phyloP scores from a whole-genome alignment of 1,140 invertebrate genomes.

The Apis laboriosa region DNA sequence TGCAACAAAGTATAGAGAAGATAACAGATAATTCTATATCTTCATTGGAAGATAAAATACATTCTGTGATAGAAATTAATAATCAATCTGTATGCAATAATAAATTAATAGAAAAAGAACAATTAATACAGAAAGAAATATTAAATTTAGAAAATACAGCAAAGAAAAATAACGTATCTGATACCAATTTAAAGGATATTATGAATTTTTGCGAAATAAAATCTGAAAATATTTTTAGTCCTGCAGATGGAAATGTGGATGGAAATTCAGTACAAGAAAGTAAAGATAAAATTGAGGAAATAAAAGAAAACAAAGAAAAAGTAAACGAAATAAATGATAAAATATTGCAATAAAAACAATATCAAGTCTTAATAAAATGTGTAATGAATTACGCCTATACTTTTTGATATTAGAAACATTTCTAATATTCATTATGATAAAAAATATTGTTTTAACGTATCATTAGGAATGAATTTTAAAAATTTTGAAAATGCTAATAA shows the following conservation, averaged over 20 bases:
- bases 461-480: constrained; percentile 9
- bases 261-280: constrained; percentile 4
- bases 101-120: constrained; percentile 4
- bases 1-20: constrained; percentile 23
- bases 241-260: constrained; percentile 7
- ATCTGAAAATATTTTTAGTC: constrained; percentile 21
- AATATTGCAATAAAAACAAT: constrained; percentile 16
- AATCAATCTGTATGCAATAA: constrained; percentile 30
- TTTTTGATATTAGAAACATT: constrained; percentile 26
- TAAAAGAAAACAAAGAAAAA: constrained; percentile 1
- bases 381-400: constrained; percentile 7
- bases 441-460: constrained; percentile 11
- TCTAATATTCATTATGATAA: constrained; percentile 4
- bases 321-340: background rate
- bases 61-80: constrained; percentile 38
- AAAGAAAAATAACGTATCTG: background rate
- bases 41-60: constrained; percentile 26
- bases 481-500: background rate
- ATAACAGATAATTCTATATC: constrained; percentile 21
- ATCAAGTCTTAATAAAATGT: constrained; percentile 9
- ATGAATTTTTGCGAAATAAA: constrained; percentile 22
- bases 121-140: constrained; percentile 6
- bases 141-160: background rate
- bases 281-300: constrained; percentile 14
- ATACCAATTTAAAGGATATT: constrained; percentile 18